A percentile compares a stretch with the other conserved stretches of the same genome.
Evolutionary conservation across 2,888 invertebrate species (phyloP).

Genomic region (Timandra comae): DNA sequence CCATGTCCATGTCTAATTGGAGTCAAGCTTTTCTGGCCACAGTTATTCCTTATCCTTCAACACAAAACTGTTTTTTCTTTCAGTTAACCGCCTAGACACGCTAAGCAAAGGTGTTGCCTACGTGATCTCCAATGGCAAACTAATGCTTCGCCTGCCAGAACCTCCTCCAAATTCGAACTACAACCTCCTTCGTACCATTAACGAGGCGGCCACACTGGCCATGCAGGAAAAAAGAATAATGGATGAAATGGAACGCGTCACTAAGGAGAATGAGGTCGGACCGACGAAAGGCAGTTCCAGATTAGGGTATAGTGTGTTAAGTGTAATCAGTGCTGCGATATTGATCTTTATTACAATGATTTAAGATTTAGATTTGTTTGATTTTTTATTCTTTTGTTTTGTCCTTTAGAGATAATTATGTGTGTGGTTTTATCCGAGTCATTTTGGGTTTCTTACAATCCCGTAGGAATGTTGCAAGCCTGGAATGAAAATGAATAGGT

Average conservation of each 20-base stretch:
- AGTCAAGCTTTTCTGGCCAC: too few relatives aligned
- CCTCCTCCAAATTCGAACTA: constrained; percentile 69
- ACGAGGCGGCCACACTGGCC: constrained; percentile 78
- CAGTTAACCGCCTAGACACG: constrained; percentile 22
- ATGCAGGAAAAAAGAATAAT: constrained; percentile 71
- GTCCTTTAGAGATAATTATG: background rate
- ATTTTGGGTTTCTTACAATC: too few relatives aligned
- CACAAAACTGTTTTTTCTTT: too few relatives aligned
- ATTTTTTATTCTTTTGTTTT: background rate
- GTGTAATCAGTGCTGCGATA: constrained; percentile 18
- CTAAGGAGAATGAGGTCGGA: constrained; percentile 45
- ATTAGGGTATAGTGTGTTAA: constrained; percentile 11
- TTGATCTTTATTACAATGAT: constrained; percentile 13
- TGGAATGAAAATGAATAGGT: too few relatives aligned
- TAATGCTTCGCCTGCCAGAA: constrained; percentile 49
- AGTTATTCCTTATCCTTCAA: too few relatives aligned
- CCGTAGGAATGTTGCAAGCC: too few relatives aligned
- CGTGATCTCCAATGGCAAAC: constrained; percentile 39
- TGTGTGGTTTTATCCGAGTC: too few relatives aligned
- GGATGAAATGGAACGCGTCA: constrained; percentile 62
- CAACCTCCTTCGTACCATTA: constrained; percentile 83
- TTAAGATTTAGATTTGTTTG: too few relatives aligned
- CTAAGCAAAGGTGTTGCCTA: constrained; percentile 47
- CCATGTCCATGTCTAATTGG: too few relatives aligned
- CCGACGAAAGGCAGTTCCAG: constrained; percentile 15